phyloP scores from a whole-genome alignment of 2,888 invertebrate species.

The Sussaba pulchella region DNA sequence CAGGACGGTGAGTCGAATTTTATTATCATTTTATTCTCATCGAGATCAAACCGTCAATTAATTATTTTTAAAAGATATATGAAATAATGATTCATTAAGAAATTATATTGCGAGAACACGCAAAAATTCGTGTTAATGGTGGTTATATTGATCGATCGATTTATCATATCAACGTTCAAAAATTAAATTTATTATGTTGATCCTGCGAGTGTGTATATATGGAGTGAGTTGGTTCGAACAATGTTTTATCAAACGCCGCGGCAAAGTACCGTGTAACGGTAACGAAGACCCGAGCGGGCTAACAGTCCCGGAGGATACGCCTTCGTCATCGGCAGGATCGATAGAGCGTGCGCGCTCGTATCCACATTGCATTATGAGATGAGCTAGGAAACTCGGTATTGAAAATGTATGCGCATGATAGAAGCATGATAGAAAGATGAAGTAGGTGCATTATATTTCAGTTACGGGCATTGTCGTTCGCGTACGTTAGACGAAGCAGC shows the following conservation, averaged over 20 bases:
- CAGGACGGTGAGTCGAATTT: slow-evolving; percentile 81
- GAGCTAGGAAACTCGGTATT: neutral
- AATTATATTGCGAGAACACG: neutral
- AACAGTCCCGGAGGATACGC: slow-evolving; percentile 60
- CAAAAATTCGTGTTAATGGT: too few relatives aligned
- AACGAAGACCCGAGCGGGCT: slow-evolving; percentile 31
- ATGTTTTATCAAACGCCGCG: slow-evolving; percentile 59
- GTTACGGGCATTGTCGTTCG: slow-evolving; percentile 5
- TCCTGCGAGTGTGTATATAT: neutral
- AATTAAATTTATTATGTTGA: too few relatives aligned
- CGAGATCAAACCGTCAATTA: too few relatives aligned
- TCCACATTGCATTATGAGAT: neutral
- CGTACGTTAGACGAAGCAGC: neutral
- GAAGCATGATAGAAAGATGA: neutral
- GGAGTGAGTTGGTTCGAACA: slow-evolving; percentile 33
- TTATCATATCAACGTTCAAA: too few relatives aligned
- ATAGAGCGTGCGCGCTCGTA: slow-evolving; percentile 12
- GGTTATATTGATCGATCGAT: too few relatives aligned
- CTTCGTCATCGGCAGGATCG: slow-evolving; percentile 46
- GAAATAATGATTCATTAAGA: neutral
- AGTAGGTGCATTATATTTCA: neutral
- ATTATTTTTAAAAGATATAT: neutral
- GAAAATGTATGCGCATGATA: slow-evolving; percentile 23
- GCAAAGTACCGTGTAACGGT: slow-evolving; percentile 59
- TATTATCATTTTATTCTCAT: neutral